A percentile compares a stretch with the other conserved stretches of the same genome.
These are phyloP conservation scores for Danaus chrysippus DNA, from an alignment of 2,888 invertebrate genomes.

Conservation along the genomic window DNA sequence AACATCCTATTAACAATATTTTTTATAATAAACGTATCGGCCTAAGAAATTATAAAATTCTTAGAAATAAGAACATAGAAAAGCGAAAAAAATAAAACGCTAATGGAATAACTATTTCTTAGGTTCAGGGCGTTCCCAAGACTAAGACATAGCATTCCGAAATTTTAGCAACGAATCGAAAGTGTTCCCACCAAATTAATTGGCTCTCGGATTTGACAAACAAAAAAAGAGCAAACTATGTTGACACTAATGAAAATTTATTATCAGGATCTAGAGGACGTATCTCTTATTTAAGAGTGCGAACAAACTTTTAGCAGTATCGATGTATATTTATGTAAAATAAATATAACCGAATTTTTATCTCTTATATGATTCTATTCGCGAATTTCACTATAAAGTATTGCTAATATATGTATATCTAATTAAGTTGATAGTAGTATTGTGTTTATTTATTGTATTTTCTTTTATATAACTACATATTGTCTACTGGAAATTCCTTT, in stretches of 20 bases:
- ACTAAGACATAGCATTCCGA: conserved; percentile 41
- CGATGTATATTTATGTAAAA: neutral
- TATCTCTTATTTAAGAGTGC: conserved; percentile 26
- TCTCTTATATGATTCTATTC: neutral
- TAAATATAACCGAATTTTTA: neutral
- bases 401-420: no score
- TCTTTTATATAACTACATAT: no score
- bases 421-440: no score
- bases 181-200: conserved; percentile 50
- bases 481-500: conserved; percentile 18
- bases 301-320: neutral
- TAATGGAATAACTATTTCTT: conserved; percentile 19
- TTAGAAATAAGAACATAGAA: neutral
- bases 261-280: conserved; percentile 25
- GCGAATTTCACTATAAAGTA: no score
- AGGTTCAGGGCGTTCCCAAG: conserved; percentile 36
- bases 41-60: neutral
- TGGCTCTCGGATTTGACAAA: conserved; percentile 46
- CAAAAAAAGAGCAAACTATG: conserved; percentile 45
- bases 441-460: no score
- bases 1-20: no score
- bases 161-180: conserved; percentile 52
- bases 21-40: no score
- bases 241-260: conserved; percentile 52
- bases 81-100: conserved; percentile 19